Percentiles rank a stretch among this genome's conserved stretches.
Evolutionary conservation across 2,888 invertebrate genomes (phyloP).

Genomic region (Eledone cirrhosa): DNA sequence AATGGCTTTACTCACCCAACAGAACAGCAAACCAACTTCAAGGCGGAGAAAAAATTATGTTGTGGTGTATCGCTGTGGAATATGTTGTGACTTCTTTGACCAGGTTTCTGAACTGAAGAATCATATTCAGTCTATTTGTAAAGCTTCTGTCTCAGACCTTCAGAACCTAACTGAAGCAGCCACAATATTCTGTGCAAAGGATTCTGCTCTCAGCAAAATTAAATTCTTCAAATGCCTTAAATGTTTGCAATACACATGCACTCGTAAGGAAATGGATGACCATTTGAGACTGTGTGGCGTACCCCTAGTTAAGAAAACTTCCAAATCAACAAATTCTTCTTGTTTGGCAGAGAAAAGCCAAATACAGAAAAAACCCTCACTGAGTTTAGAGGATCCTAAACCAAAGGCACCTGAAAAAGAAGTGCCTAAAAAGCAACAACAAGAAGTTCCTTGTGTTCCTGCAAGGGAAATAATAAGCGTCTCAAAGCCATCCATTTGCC

Average conservation of each 20-base stretch:
- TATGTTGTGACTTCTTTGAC: conserved; percentile 29
- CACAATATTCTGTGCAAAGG: conserved; percentile 2
- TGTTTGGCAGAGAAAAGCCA: background rate
- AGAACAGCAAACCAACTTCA: background rate
- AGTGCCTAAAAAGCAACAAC: background rate
- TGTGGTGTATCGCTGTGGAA: conserved; percentile 27
- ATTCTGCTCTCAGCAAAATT: conserved; percentile 19
- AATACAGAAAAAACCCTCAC: conserved; percentile 10
- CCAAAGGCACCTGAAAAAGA: background rate
- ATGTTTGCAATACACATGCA: conserved; percentile 25
- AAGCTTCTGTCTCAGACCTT: conserved; percentile 8
- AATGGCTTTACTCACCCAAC: conserved; percentile 3
- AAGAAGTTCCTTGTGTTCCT: background rate
- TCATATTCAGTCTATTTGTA: conserved; percentile 22
- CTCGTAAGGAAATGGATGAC: conserved; percentile 26
- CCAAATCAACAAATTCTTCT: conserved; percentile 4
- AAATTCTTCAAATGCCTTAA: conserved; percentile 28
- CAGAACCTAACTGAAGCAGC: conserved; percentile 21
- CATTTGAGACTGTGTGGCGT: conserved; percentile 24
- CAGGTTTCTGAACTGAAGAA: conserved; percentile 19
- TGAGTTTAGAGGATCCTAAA: background rate
- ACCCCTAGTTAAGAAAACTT: background rate
- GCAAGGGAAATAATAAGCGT: background rate
- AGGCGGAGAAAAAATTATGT: conserved; percentile 9
- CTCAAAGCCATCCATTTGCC: background rate